phyloP scores from a whole-genome alignment of 2,888 invertebrate genomes.

The Dasypogon diadema region DNA sequence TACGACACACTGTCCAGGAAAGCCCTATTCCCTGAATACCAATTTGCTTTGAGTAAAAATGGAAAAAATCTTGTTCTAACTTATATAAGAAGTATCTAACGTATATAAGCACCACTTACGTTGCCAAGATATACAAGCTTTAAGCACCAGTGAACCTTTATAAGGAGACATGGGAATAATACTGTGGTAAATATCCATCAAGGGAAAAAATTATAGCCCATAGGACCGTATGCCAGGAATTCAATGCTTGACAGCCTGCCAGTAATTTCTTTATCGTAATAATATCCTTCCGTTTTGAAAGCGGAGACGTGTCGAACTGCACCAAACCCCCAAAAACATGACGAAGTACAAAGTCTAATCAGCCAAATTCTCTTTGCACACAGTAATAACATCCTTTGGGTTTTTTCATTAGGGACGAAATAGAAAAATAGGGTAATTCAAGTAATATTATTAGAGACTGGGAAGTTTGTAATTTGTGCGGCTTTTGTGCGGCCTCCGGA shows the following conservation, averaged over 20 bases:
- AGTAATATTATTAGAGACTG: background rate
- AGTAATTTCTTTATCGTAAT: constrained; percentile 12
- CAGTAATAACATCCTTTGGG: constrained; percentile 8
- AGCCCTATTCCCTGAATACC: background rate
- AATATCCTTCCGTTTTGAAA: constrained; percentile 10
- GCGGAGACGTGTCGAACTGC: background rate
- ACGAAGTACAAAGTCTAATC: constrained; percentile 9
- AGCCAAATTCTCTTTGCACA: background rate
- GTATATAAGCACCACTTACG: background rate
- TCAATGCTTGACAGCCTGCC: constrained; percentile 10
- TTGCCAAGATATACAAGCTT: background rate
- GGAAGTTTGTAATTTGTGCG: background rate
- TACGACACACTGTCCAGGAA: background rate
- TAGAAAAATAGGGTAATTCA: constrained; percentile 5
- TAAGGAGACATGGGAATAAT: background rate
- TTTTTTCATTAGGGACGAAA: constrained; percentile 1
- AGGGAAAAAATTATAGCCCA: background rate
- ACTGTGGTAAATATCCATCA: constrained; percentile 5
- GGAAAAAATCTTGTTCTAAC: background rate
- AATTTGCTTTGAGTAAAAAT: constrained; percentile 9
- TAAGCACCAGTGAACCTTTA: background rate
- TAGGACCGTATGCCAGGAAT: background rate
- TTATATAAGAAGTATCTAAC: background rate
- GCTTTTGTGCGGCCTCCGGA: background rate
- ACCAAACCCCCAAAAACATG: background rate